Evolutionary conservation across 2,113 vertebrate species (phyloP).

Genomic region (Lycaon pictus): DNA sequence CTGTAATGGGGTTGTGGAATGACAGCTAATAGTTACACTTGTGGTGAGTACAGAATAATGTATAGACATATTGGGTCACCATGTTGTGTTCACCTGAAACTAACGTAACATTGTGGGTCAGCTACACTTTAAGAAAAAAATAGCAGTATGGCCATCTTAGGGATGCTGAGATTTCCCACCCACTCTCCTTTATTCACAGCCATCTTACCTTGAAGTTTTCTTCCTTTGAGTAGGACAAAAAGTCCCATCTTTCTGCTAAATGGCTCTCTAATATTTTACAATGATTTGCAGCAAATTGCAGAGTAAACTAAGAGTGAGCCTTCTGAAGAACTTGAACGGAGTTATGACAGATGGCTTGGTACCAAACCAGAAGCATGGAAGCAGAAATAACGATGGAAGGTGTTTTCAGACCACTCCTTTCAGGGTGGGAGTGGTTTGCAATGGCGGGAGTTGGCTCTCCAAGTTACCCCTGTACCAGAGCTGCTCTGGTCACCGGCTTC

Average conservation of each 20-base stretch:
- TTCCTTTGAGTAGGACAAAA: not conserved
- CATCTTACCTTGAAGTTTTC: not conserved
- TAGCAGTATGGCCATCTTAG: not conserved
- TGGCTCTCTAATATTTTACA: conserved; percentile 66
- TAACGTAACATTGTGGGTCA: not conserved
- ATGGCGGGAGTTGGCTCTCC: not conserved
- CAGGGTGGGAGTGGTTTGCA: not conserved
- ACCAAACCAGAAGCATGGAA: not conserved
- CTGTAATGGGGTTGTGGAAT: not conserved
- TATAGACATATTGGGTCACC: not conserved
- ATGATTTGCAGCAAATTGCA: conserved; percentile 25
- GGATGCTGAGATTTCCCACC: accelerated
- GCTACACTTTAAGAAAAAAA: not conserved
- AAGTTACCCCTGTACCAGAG: not conserved
- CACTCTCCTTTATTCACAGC: too few relatives aligned
- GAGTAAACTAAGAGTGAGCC: conserved; percentile 52
- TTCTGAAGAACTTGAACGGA: conserved; percentile 59
- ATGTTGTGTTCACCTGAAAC: not conserved
- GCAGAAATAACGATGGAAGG: not conserved
- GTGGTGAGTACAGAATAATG: not conserved
- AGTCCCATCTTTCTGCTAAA: conserved; percentile 20
- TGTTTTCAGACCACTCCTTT: conserved; percentile 10
- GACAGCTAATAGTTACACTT: not conserved
- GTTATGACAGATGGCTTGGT: not conserved
- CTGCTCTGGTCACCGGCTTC: not conserved